Evolutionary conservation across 2,113 vertebrate genomes (phyloP).

Genomic region (Sminthopsis crassicaudata): DNA sequence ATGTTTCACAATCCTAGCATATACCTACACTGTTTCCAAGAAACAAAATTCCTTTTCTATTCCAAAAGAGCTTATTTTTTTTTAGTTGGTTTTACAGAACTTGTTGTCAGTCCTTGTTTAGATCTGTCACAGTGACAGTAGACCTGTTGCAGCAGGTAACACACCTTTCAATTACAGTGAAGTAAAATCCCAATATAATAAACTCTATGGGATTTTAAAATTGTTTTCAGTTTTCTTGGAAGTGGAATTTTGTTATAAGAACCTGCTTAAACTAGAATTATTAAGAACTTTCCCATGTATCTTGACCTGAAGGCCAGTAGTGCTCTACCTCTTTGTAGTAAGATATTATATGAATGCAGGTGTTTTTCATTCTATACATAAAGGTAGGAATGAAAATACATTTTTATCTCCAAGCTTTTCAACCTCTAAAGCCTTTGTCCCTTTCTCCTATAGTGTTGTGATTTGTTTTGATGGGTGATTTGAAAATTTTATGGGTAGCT

Average conservation of each 20-base stretch:
- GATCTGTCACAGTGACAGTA: accelerated
- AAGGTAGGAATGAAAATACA: background rate
- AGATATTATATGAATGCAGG: background rate
- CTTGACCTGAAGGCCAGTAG: background rate
- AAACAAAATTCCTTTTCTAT: background rate
- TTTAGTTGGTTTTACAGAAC: accelerated
- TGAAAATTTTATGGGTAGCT: background rate
- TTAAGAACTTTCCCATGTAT: background rate
- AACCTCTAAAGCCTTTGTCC: too few relatives aligned
- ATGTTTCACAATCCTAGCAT: background rate
- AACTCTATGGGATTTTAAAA: background rate
- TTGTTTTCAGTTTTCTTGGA: background rate
- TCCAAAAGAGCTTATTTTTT: background rate
- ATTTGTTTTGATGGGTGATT: background rate
- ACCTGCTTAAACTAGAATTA: background rate
- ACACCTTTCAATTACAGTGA: too few relatives aligned
- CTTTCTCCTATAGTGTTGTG: background rate
- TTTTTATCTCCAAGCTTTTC: background rate
- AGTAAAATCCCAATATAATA: background rate
- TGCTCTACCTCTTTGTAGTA: background rate
- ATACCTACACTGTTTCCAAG: background rate
- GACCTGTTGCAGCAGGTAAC: background rate
- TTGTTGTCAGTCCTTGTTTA: background rate
- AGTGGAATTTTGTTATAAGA: background rate
- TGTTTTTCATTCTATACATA: background rate